Conservation (phyloP, 2,113 vertebrate genomes). For the Gracilinanus agilis region DNA sequence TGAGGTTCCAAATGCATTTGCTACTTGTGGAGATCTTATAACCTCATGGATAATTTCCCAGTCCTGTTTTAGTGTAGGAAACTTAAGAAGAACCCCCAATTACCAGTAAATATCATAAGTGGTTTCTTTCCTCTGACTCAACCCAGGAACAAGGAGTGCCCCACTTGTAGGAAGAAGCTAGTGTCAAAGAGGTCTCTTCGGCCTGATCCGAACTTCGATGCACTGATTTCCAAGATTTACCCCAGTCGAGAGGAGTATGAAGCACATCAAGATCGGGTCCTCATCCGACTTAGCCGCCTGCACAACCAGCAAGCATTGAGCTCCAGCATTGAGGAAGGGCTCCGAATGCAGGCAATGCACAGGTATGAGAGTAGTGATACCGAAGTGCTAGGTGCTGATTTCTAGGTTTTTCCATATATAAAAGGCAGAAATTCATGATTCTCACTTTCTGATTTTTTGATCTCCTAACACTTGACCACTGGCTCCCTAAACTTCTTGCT, state of each 20-base stretch:
- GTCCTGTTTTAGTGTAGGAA: background rate
- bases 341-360: conserved; percentile 94
- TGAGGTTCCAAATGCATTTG: background rate
- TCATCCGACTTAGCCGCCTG: conserved; percentile 91
- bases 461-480: conserved; percentile 21
- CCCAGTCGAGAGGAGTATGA: conserved; percentile 95
- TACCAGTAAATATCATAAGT: background rate
- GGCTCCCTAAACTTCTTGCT: background rate
- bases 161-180: conserved; percentile 94
- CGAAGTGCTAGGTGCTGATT: background rate
- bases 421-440: background rate
- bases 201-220: conserved; percentile 93
- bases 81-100: background rate
- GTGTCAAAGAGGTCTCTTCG: conserved; percentile 93
- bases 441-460: conserved; percentile 5
- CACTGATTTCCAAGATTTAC: conserved; percentile 95
- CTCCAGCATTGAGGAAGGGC: conserved; percentile 94
- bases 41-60: background rate
- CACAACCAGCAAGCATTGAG: conserved; percentile 94
- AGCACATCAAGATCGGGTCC: conserved; percentile 92
- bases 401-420: background rate
- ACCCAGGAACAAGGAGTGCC: conserved; percentile 93
- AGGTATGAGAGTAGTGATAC: conserved; percentile 79
- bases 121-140: background rate
- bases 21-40: no score